phyloP scores from a whole-genome alignment of 92 coral and sea anemone genomes.

The Galaxea fascicularis region DNA sequence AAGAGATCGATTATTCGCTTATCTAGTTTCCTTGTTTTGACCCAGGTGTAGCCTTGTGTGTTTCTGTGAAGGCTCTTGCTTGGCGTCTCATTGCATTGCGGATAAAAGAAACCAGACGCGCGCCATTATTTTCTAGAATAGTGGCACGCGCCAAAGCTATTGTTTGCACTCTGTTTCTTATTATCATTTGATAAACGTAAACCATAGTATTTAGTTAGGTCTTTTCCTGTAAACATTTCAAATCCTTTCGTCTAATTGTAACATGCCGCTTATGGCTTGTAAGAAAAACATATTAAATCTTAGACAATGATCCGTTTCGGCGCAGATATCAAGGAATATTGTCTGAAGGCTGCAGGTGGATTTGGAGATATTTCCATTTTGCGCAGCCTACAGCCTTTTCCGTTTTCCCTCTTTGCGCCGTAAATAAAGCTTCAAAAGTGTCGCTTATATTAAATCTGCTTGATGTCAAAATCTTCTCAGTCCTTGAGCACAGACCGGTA shows the following conservation, averaged over 20 bases:
- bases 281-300: slow-evolving; percentile 37
- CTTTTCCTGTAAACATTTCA: slow-evolving; percentile 56
- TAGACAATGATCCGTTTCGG: slow-evolving; percentile 43
- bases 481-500: slow-evolving; percentile 11
- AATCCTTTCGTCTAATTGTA: slow-evolving; percentile 47
- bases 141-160: slow-evolving; percentile 72
- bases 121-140: slow-evolving; percentile 30
- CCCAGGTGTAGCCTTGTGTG: slow-evolving; percentile 42
- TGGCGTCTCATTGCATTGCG: slow-evolving; percentile 46
- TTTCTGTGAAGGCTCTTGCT: slow-evolving; percentile 39
- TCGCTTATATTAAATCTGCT: slow-evolving; percentile 13
- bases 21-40: slow-evolving; percentile 29
- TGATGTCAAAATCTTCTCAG: slow-evolving; percentile 11
- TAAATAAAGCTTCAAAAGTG: background rate
- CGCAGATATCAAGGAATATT: slow-evolving; percentile 38
- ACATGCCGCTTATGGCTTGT: slow-evolving; percentile 41
- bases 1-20: background rate
- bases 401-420: slow-evolving; percentile 1
- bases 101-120: slow-evolving; percentile 18
- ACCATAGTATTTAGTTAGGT: slow-evolving; percentile 54
- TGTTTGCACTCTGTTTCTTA: slow-evolving; percentile 43
- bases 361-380: slow-evolving; percentile 13
- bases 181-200: slow-evolving; percentile 60
- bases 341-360: slow-evolving; percentile 43
- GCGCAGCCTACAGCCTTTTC: slow-evolving; percentile 21